phyloP scores from a whole-genome alignment of 2,888 invertebrate genomes.

The Oscheius myriophilus region DNA sequence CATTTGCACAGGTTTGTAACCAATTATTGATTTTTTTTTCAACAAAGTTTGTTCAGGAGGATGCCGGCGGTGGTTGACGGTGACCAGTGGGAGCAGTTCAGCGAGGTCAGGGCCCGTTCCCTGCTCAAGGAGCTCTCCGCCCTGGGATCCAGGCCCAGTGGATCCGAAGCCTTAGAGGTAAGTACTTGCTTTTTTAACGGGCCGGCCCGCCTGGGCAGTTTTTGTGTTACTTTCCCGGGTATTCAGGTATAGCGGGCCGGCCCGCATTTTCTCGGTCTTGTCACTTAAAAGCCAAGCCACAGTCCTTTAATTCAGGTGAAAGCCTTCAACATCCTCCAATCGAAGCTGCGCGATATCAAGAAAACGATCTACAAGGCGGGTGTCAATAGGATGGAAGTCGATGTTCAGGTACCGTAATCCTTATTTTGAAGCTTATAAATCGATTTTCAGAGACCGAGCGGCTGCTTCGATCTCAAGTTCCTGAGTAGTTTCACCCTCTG shows the following conservation, averaged over 20 bases:
- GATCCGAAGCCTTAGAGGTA: constrained; percentile 63
- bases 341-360: constrained; percentile 27
- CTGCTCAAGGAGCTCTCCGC: constrained; percentile 57
- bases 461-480: constrained; percentile 82
- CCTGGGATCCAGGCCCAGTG: constrained; percentile 67
- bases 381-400: constrained; percentile 46
- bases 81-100: constrained; percentile 40
- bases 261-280: too few species aligned
- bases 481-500: constrained; percentile 84
- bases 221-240: too few species aligned
- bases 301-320: constrained; percentile 30
- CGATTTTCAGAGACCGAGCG: constrained; percentile 78
- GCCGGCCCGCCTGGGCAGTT: too few species aligned
- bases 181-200: neutral
- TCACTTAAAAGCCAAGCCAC: too few species aligned
- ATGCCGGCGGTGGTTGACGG: constrained; percentile 48
- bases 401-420: constrained; percentile 36
- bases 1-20: constrained; percentile 50
- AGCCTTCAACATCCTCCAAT: constrained; percentile 45
- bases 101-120: constrained; percentile 54
- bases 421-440: neutral
- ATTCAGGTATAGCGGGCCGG: too few species aligned
- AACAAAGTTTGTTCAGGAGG: constrained; percentile 22
- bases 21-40: neutral
- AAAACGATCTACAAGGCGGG: constrained; percentile 20